Evolutionary conservation across 2,797 vertebrate genomes (phyloP).

Genomic region (Argyrosomus regius): DNA sequence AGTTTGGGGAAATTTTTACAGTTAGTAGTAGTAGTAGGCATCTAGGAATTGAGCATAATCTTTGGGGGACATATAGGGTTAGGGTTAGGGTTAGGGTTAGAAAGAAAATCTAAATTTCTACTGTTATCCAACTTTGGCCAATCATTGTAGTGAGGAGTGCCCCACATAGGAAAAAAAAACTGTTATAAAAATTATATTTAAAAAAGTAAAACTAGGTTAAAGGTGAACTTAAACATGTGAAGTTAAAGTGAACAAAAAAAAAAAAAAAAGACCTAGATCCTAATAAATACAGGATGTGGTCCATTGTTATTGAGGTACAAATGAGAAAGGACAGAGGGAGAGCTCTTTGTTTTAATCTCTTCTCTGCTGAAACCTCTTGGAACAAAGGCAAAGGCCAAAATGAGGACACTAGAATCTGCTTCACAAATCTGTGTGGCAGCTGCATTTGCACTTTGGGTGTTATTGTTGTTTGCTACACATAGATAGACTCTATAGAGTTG

Average conservation of each 20-base stretch:
- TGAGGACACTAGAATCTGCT: conserved; percentile 48
- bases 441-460: conserved; percentile 33
- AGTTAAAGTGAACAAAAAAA: background rate
- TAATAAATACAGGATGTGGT: background rate
- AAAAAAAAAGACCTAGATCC: background rate
- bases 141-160: background rate
- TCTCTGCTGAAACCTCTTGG: conserved; percentile 40
- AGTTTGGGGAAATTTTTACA: too few relatives aligned
- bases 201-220: background rate
- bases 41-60: too few relatives aligned
- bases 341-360: conserved; percentile 42
- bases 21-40: too few relatives aligned
- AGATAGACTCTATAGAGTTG: background rate
- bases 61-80: too few relatives aligned
- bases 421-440: conserved; percentile 54
- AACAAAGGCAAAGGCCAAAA: conserved; percentile 63
- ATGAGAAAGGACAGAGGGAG: conserved; percentile 34
- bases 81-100: background rate
- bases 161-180: background rate
- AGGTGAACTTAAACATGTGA: background rate
- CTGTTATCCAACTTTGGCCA: background rate
- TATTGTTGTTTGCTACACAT: conserved; percentile 26
- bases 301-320: conserved; percentile 18
- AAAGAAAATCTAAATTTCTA: background rate
- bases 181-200: background rate